phyloP scores from a whole-genome alignment of 2,797 vertebrate genomes.

The Hipposideros larvatus region DNA sequence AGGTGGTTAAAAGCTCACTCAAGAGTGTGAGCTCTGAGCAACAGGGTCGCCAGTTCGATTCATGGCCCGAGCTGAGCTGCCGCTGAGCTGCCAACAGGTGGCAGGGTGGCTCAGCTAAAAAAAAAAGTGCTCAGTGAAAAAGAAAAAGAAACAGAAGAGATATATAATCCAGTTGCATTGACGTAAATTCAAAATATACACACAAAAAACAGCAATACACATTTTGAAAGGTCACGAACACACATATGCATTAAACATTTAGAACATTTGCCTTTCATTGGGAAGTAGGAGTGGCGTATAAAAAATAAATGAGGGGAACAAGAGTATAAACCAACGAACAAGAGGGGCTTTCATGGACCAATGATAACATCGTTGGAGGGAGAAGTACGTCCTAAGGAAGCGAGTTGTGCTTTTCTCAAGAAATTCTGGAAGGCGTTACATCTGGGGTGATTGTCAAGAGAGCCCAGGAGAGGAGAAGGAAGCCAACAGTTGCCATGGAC shows the following conservation, averaged over 20 bases:
- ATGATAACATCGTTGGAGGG: accelerated
- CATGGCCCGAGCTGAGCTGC: no score
- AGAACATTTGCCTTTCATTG: background rate
- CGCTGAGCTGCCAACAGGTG: no score
- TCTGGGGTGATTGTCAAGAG: background rate
- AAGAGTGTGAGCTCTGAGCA: no score
- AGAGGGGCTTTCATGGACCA: background rate
- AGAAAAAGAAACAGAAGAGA: background rate
- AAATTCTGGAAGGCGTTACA: background rate
- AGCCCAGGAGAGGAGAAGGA: background rate
- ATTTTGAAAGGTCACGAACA: background rate
- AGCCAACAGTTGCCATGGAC: background rate
- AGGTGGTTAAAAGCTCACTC: no score
- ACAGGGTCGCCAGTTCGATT: no score
- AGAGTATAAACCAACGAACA: background rate
- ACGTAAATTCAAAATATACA: background rate
- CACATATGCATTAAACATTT: background rate
- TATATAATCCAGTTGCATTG: accelerated
- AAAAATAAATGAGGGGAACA: background rate
- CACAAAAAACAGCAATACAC: background rate
- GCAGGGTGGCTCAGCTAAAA: no score
- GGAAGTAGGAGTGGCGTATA: no score
- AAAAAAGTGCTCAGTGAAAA: background rate
- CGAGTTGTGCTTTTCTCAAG: background rate
- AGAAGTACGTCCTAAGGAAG: background rate